A percentile compares a stretch with the other conserved stretches of the same genome.
Conservation (phyloP, 2,888 invertebrate genomes). For the Tachina lurida region DNA sequence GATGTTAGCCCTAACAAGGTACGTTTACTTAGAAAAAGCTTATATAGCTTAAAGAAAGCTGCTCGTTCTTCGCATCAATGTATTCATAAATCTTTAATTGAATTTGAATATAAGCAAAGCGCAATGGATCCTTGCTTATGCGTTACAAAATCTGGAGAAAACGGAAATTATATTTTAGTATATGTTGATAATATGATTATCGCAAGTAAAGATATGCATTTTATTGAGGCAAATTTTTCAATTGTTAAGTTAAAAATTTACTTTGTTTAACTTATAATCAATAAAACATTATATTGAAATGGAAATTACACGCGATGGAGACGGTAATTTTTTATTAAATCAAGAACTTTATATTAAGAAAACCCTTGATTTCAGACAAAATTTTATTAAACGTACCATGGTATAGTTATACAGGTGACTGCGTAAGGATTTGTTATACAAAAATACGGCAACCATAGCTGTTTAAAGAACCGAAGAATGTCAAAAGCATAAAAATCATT, state of each 20-base stretch:
- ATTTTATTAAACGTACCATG: too few relatives aligned
- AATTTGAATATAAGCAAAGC: slow-evolving; percentile 28
- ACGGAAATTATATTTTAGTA: slow-evolving; percentile 19
- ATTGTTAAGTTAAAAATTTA: slow-evolving; percentile 19
- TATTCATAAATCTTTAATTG: slow-evolving; percentile 21
- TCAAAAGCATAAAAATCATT: too few relatives aligned
- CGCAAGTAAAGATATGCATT: slow-evolving; percentile 8
- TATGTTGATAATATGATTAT: slow-evolving; percentile 46
- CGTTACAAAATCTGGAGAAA: neutral
- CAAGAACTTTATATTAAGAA: slow-evolving; percentile 22
- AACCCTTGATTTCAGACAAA: too few relatives aligned
- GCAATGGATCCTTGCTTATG: slow-evolving; percentile 34
- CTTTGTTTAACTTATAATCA: slow-evolving; percentile 15
- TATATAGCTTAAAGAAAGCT: slow-evolving; percentile 28
- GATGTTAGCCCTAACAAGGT: neutral
- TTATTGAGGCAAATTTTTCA: slow-evolving; percentile 24
- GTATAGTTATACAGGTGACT: too few relatives aligned
- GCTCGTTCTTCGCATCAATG: slow-evolving; percentile 22
- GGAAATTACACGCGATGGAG: too few relatives aligned
- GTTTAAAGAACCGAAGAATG: too few relatives aligned
- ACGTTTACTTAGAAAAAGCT: slow-evolving; percentile 3
- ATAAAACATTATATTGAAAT: slow-evolving; percentile 19
- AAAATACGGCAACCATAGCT: too few relatives aligned
- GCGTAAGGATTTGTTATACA: too few relatives aligned
- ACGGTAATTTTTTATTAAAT: slow-evolving; percentile 38